These are phyloP conservation scores for Aradophagus sp. DNA, from an alignment of 1,140 invertebrate species.

Conservation along the genomic window DNA sequence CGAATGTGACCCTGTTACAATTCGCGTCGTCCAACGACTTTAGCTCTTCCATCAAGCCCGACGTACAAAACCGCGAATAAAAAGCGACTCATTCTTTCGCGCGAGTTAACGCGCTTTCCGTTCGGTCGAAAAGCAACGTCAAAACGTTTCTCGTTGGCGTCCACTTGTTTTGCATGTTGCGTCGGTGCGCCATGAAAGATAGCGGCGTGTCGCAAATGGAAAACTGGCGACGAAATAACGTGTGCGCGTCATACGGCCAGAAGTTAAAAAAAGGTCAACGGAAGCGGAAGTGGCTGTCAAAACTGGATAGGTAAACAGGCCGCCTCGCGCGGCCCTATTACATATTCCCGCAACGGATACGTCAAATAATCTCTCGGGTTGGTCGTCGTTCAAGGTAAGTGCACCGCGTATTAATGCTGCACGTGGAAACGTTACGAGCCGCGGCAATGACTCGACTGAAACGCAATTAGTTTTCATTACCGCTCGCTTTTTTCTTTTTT, in stretches of 20 bases:
- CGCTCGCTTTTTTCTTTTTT: constrained; percentile 41
- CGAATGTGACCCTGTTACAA: too few relatives aligned
- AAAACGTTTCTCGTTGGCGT: too few relatives aligned
- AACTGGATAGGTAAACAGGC: constrained; percentile 71
- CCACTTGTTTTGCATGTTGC: too few relatives aligned
- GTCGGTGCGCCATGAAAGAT: too few relatives aligned
- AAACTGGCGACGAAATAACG: constrained; percentile 28
- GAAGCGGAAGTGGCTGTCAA: constrained; percentile 74
- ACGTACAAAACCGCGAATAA: too few relatives aligned
- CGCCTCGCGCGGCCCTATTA: constrained; percentile 61
- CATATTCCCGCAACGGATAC: constrained; percentile 69
- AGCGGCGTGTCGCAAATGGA: constrained; percentile 10
- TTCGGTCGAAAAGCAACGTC: too few relatives aligned
- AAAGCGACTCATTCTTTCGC: too few relatives aligned
- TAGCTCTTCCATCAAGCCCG: too few relatives aligned
- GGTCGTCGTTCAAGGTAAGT: constrained; percentile 49
- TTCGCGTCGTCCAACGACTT: too few relatives aligned
- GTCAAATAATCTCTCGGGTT: constrained; percentile 64
- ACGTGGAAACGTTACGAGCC: constrained; percentile 32
- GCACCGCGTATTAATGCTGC: constrained; percentile 34
- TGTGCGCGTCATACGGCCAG: constrained; percentile 63
- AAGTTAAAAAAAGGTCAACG: constrained; percentile 64
- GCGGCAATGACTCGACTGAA: constrained; percentile 39
- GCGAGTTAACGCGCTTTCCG: too few relatives aligned
- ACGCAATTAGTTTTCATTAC: constrained; percentile 48